Conservation (phyloP, 2,113 vertebrate species). For the Aptenodytes patagonicus region DNA sequence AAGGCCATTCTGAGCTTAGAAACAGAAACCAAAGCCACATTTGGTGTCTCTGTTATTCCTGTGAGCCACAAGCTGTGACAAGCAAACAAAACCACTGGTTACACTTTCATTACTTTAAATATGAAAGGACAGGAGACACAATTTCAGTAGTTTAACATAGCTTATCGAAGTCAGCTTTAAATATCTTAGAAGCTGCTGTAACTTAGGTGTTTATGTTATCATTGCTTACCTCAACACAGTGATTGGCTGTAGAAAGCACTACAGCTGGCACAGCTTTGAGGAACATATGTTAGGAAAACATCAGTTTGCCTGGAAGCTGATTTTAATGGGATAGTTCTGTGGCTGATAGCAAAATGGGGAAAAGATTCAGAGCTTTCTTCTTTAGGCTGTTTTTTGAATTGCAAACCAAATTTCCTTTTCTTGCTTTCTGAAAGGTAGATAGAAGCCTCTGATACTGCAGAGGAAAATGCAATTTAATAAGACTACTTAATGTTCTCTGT, state of each 20-base stretch:
- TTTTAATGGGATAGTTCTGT: slow-evolving; percentile 33
- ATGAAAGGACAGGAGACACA: neutral
- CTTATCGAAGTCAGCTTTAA: neutral
- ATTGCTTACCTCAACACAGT: neutral
- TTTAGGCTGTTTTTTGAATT: neutral
- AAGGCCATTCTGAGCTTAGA: neutral
- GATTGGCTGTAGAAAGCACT: neutral
- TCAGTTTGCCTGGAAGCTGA: slow-evolving; percentile 10
- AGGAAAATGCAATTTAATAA: neutral
- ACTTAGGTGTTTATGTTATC: slow-evolving; percentile 8
- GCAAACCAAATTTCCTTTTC: neutral
- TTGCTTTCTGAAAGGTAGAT: neutral
- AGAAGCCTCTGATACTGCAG: neutral
- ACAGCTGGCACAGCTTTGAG: slow-evolving; percentile 35
- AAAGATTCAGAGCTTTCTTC: neutral
- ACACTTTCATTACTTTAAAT: neutral
- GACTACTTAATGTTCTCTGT: neutral
- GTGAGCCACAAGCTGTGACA: neutral
- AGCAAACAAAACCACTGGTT: neutral
- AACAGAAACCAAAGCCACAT: neutral
- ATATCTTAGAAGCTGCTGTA: neutral
- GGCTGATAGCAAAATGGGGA: neutral
- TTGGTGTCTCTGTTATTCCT: neutral
- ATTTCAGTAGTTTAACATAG: neutral
- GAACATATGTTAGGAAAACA: slow-evolving; percentile 35